Conservation (phyloP, 2,888 invertebrate species). For the Amblyteles armatorius region DNA sequence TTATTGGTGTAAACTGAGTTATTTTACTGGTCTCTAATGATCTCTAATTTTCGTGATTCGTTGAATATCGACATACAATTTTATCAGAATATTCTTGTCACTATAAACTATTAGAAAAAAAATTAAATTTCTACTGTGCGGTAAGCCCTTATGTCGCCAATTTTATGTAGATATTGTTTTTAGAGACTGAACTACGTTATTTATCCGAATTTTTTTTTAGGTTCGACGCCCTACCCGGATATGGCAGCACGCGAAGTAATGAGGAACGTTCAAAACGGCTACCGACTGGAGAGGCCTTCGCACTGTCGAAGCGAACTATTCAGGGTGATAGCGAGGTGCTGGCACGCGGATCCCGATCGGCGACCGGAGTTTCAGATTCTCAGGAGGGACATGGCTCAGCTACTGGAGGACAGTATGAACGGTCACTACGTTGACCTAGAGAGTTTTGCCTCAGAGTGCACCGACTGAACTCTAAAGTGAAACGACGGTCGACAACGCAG, state of each 20-base stretch:
- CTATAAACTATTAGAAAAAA: too few relatives aligned
- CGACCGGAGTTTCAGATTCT: conserved; percentile 90
- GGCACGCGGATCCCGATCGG: conserved; percentile 90
- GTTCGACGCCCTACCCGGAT: conserved; percentile 94
- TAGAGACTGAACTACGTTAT: neutral
- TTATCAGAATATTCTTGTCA: too few relatives aligned
- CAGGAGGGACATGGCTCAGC: conserved; percentile 87
- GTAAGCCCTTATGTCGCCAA: too few relatives aligned
- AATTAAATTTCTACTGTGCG: too few relatives aligned
- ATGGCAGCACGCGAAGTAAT: conserved; percentile 94
- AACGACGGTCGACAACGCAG: neutral
- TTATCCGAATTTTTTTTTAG: conserved; percentile 84
- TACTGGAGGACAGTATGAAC: conserved; percentile 88
- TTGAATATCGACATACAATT: too few relatives aligned
- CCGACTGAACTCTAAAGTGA: conserved; percentile 81
- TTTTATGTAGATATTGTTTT: neutral
- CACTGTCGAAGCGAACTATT: conserved; percentile 91
- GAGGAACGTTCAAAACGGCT: conserved; percentile 91
- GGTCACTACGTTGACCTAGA: conserved; percentile 90
- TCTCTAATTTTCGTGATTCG: too few relatives aligned
- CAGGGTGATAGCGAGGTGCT: conserved; percentile 87
- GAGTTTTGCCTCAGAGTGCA: conserved; percentile 88
- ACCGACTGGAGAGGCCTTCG: conserved; percentile 91
- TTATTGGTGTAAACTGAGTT: too few relatives aligned
- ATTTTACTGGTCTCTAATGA: too few relatives aligned